Base-by-base conservation (phyloP, 2,797 vertebrate species). In the Buceros bicornis region DNA sequence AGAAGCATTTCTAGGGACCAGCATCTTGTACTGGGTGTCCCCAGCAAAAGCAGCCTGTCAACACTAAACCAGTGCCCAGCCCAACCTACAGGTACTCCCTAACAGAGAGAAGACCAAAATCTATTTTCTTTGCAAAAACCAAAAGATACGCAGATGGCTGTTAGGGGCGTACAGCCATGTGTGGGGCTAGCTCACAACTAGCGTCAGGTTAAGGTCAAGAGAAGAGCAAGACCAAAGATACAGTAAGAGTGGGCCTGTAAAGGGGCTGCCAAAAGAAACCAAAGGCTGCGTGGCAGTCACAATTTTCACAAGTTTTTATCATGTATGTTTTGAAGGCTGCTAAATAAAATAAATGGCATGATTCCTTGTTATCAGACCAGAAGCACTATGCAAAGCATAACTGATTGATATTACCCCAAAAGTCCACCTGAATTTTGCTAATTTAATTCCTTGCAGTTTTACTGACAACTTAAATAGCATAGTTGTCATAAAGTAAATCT, bases 261-360 rank as follows among this genome's bases (percentile, higher is more conserved):
- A 37, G 13, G 3, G 7, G 3, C 6, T 47, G 43, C 14, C 21
- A 74, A 43, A 71, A 65, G 37, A 84, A 71, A 29, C 10, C 15
- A 54, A 71, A 33, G 17, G 29, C 33, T 86, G 47, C 25, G 22
- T 62, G 21, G 20, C 29, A 51, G 24, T 54, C 71, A 86, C 14
- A 74, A 0, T 65, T 70, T 60, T 54, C 8, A 1, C 31, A 43
- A 47, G 73, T 64, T 82, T 94, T 96, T 77, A 65, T 80, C 42
- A n/a, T 13, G 14, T 17, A 17, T 5, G 48, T 67, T 95, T 96
- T 91, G 67, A 79, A 91, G 25, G 45, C 50, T 54, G 54, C 21
- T 85, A 87, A 96, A 92, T 57, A 94, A 96, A 97, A 96, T 93
- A 95, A 93, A 85, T 92, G 72, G 25, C 33, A 74, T 62, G n/a